These are phyloP conservation scores for Sterrhoptilus dennistouni DNA, from an alignment of 2,113 vertebrate species.

Conservation along the genomic window DNA sequence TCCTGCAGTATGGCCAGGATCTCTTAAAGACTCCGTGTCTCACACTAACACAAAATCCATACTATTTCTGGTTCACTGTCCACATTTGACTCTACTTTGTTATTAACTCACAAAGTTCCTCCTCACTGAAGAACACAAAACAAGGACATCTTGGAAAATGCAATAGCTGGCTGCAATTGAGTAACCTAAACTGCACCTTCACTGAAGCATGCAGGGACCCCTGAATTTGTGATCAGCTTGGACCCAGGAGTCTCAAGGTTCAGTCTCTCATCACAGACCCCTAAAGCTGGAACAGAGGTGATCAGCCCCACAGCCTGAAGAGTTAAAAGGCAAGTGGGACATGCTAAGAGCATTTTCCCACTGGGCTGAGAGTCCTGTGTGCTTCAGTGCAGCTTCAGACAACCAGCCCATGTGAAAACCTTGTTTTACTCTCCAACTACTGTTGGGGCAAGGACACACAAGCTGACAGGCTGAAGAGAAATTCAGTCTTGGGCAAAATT, in stretches of 20 bases:
- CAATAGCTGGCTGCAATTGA: background rate
- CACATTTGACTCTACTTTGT: background rate
- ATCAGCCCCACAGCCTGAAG: background rate
- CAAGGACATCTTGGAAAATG: background rate
- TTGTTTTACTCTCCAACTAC: background rate
- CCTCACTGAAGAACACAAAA: background rate
- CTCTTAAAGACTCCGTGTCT: background rate
- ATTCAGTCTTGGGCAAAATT: background rate
- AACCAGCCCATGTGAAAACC: background rate
- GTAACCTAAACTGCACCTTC: background rate
- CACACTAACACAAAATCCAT: background rate
- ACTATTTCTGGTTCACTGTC: background rate
- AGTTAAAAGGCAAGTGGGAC: background rate
- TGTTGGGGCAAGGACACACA: background rate
- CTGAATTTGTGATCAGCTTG: rapidly evolving
- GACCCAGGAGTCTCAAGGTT: background rate
- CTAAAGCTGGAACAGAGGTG: background rate
- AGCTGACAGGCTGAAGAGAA: background rate
- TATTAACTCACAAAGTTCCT: background rate
- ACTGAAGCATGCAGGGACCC: background rate
- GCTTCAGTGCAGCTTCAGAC: background rate
- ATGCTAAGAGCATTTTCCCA: background rate
- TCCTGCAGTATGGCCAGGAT: background rate
- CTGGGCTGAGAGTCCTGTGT: background rate
- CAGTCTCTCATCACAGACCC: background rate